Evolutionary conservation across 2,113 vertebrate species (phyloP).

Genomic region (Otocyon megalotis): DNA sequence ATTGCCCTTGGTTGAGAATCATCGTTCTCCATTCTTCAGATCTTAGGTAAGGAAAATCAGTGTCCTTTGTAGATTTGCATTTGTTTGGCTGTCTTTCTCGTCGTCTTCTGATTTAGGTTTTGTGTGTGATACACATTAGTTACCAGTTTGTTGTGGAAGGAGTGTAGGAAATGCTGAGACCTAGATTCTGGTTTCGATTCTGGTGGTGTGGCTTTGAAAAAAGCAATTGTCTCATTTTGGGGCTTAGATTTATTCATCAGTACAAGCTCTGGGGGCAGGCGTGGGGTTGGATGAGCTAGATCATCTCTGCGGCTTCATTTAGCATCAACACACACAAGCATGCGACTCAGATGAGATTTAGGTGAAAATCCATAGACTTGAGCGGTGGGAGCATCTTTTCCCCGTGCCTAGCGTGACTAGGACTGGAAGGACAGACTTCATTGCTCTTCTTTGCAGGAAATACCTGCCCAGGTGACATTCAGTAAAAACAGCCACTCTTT

Average conservation of each 20-base stretch:
- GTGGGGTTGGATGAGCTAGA: not conserved
- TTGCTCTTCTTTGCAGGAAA: slow-evolving; percentile 25
- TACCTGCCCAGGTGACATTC: slow-evolving; percentile 7
- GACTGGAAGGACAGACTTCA: not conserved
- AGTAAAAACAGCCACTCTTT: not conserved
- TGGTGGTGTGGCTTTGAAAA: not conserved
- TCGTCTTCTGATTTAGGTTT: not conserved
- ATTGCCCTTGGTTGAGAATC: not conserved
- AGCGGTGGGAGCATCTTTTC: not conserved
- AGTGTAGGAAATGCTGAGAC: not conserved
- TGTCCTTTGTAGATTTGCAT: not conserved
- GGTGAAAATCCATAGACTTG: not conserved
- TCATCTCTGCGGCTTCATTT: slow-evolving; percentile 6
- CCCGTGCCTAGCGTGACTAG: not conserved
- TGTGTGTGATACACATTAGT: not conserved
- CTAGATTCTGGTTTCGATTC: slow-evolving; percentile 13
- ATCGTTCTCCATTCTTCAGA: not conserved
- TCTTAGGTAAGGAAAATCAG: not conserved
- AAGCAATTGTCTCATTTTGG: not conserved
- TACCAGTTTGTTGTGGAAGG: not conserved
- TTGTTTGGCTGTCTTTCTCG: not conserved
- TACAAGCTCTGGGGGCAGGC: not conserved
- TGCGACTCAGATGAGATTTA: not conserved
- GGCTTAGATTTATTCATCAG: not conserved
- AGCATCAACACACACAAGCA: not conserved